Evolutionary conservation across 1,140 invertebrate species (phyloP).

Genomic region (Drosophila nasuta): DNA sequence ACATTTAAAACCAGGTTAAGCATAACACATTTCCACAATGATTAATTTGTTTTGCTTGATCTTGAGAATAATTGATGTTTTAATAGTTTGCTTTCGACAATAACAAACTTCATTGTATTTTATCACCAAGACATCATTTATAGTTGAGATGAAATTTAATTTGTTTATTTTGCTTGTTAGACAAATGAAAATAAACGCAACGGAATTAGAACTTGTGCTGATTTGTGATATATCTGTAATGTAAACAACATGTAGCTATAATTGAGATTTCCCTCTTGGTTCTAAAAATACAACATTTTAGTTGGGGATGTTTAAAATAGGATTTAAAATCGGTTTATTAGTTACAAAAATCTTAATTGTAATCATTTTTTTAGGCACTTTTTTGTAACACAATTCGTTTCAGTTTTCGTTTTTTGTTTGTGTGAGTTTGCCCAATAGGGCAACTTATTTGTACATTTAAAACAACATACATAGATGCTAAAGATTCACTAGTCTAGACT

Average conservation of each 20-base stretch:
- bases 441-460: conserved; percentile 51
- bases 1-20: not conserved
- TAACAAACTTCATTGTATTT: not conserved
- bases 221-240: not conserved
- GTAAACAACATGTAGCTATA: conserved; percentile 9
- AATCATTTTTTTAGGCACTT: conserved; percentile 41
- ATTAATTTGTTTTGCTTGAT: not conserved
- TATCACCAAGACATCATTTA: not conserved
- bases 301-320: not conserved
- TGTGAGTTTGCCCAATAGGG: conserved; percentile 37
- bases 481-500: conserved; percentile 27
- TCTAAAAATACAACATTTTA: conserved; percentile 1
- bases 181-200: conserved; percentile 50
- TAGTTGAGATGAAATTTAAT: not conserved
- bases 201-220: conserved; percentile 21
- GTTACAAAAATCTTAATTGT: conserved; percentile 61
- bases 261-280: not conserved
- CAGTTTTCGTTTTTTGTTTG: conserved; percentile 26
- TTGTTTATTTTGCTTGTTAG: conserved; percentile 46
- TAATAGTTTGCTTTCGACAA: not conserved
- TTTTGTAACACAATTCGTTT: conserved; percentile 43
- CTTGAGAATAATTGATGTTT: not conserved
- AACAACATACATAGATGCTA: conserved; percentile 46
- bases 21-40: not conserved
- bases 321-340: conserved; percentile 75